A percentile compares a stretch with the other conserved stretches of the same genome.
Evolutionary conservation across 2,888 invertebrate species (phyloP).

Genomic region (Rotaria magnacalcarata): DNA sequence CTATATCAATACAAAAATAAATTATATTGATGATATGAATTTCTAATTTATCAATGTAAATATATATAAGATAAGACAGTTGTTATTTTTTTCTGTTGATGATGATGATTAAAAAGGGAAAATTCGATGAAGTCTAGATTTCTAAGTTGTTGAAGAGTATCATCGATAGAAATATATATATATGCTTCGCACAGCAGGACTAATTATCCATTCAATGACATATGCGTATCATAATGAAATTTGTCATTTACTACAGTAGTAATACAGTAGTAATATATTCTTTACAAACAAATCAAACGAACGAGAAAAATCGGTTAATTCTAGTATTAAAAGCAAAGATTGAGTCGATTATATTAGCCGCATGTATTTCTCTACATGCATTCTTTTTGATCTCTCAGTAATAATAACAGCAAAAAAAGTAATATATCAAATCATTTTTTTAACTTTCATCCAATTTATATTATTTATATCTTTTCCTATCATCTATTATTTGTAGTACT

Average conservation of each 20-base stretch:
- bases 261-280: neutral
- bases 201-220: neutral
- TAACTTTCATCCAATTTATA: neutral
- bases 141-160: neutral
- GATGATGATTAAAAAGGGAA: neutral
- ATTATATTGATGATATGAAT: neutral
- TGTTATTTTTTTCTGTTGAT: neutral
- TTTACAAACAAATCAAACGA: neutral
- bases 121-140: neutral
- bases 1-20: neutral
- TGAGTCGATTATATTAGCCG: neutral
- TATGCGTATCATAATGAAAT: neutral
- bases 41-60: neutral
- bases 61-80: neutral
- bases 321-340: neutral
- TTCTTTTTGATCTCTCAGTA: neutral
- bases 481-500: neutral
- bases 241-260: neutral
- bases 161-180: neutral
- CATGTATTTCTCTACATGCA: neutral
- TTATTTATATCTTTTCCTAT: neutral
- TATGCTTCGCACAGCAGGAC: neutral
- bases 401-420: neutral
- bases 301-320: neutral
- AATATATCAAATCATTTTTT: neutral